Base-by-base conservation (phyloP, 2,113 vertebrate genomes). In the Haliaeetus leucogaster region DNA sequence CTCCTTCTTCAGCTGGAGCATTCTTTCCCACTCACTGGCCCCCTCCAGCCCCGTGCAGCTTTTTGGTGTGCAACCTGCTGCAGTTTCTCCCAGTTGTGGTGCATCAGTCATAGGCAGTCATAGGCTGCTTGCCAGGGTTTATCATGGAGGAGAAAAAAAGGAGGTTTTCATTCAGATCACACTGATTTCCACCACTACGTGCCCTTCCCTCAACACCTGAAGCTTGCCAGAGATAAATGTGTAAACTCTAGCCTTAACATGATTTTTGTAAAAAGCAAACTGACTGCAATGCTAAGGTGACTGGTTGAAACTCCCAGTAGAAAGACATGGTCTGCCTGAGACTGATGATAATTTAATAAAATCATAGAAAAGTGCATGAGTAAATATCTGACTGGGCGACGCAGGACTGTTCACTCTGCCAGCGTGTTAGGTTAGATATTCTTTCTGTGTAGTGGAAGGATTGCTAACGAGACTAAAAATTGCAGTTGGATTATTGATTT, bases 11-110 rank as follows among this genome's bases (percentile, higher is more conserved):
- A 48, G 8, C 1, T 82, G 70, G 27, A 63, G 1, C 20, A 29
- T 72, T 80, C 32, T 82, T 59, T 52, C 29, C 12, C 16, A 32
- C 15, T 45, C 43, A 25, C 2, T 53, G 27, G 6, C 0, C 4
- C 14, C 1, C 13, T 68, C 7, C 34, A 83, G 14, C 4, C 25
- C 15, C 17, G 3, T 27, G 25, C 4, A 72, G 0, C 4, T 45
- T 53, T 86, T 50, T 23, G 4, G 4, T 20, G n/a, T 65, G 43
- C 20, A 81, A 3, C 13, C 7, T 77, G 22, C 15, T 10, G 2
- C 27, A 34, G 16, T 19, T 86, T 82, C 21, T 58, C 26, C 10
- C 22, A 29, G 11, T 7, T 68, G 5, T 10, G 65, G 2, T 76
- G 22, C 26, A 45, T 34, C 23, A 20, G 16, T 30, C 18, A 63